A percentile compares a stretch with the other conserved stretches of the same genome.
Conservation (phyloP, 2,797 vertebrate species). For the Microchirus variegatus region DNA sequence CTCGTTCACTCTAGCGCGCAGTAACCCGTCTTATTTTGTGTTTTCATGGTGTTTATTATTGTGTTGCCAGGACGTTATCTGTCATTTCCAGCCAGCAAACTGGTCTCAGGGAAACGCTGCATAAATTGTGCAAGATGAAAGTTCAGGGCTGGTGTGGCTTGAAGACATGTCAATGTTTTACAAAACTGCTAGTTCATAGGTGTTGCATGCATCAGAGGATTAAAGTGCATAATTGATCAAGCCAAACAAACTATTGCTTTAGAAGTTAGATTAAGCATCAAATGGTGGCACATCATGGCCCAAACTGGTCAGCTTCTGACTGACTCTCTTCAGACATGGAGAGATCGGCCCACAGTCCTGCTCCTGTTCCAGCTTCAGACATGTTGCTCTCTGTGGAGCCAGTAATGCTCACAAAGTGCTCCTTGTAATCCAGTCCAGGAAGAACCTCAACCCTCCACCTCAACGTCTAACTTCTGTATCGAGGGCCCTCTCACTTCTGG, state of each 20-base stretch:
- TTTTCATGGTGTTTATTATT: slow-evolving; percentile 4
- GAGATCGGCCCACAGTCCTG: slow-evolving; percentile 19
- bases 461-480: slow-evolving; percentile 81
- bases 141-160: slow-evolving; percentile 90
- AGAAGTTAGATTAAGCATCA: too few species aligned
- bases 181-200: too few species aligned
- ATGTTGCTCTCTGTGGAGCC: slow-evolving; percentile 72
- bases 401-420: slow-evolving; percentile 66
- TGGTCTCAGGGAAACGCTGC: slow-evolving; percentile 97
- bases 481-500: slow-evolving; percentile 57
- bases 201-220: too few species aligned
- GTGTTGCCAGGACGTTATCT: slow-evolving; percentile 89
- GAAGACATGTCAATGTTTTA: slow-evolving; percentile 85
- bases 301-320: too few species aligned
- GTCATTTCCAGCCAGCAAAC: slow-evolving; percentile 94
- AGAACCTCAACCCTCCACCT: slow-evolving; percentile 95
- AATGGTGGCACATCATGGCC: too few species aligned
- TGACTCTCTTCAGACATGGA: slow-evolving; percentile 42
- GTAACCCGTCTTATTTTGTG: neutral
- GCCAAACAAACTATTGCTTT: too few species aligned
- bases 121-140: slow-evolving; percentile 89
- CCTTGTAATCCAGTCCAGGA: slow-evolving; percentile 76
- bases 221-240: too few species aligned
- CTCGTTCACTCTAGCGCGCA: too few species aligned
- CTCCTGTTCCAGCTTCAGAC: slow-evolving; percentile 38